These are phyloP conservation scores for Acrobasis repandana DNA, from an alignment of 2,888 invertebrate species.

Conservation along the genomic window DNA sequence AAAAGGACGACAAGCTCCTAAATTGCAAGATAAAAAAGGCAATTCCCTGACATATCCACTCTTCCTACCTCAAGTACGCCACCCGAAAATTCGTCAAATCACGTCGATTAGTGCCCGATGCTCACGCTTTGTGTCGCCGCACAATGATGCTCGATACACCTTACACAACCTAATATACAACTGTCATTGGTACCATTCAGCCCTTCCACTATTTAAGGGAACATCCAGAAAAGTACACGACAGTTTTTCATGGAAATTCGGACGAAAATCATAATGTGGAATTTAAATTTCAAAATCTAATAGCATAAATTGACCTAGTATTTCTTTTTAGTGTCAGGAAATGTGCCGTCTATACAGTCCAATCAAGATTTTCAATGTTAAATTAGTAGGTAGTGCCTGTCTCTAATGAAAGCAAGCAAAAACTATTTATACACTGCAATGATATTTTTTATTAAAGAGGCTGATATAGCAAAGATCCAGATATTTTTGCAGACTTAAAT, in stretches of 20 bases:
- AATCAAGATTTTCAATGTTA: too few relatives aligned
- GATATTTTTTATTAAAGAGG: too few relatives aligned
- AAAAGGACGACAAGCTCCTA: too few relatives aligned
- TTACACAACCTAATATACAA: constrained; percentile 70
- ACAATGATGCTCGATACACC: constrained; percentile 61
- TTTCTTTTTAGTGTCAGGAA: neutral
- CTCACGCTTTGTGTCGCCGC: constrained; percentile 70
- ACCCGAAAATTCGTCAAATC: constrained; percentile 69
- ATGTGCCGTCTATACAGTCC: neutral
- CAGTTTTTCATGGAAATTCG: constrained; percentile 67
- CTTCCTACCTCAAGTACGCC: constrained; percentile 35
- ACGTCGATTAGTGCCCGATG: constrained; percentile 79
- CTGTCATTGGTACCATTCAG: constrained; percentile 64
- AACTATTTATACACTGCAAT: too few relatives aligned
- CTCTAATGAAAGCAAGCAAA: too few relatives aligned
- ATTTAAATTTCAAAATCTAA: neutral
- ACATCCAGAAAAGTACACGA: constrained; percentile 44
- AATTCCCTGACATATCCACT: constrained; percentile 38
- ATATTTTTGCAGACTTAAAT: too few relatives aligned
- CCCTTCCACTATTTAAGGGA: constrained; percentile 68
- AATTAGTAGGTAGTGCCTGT: too few relatives aligned
- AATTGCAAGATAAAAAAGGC: neutral
- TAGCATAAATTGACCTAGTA: neutral
- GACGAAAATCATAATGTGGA: constrained; percentile 43
- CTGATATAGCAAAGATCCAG: too few relatives aligned